Evolutionary conservation across 2,113 vertebrate species (phyloP).

Genomic region (Chaetops frenatus): DNA sequence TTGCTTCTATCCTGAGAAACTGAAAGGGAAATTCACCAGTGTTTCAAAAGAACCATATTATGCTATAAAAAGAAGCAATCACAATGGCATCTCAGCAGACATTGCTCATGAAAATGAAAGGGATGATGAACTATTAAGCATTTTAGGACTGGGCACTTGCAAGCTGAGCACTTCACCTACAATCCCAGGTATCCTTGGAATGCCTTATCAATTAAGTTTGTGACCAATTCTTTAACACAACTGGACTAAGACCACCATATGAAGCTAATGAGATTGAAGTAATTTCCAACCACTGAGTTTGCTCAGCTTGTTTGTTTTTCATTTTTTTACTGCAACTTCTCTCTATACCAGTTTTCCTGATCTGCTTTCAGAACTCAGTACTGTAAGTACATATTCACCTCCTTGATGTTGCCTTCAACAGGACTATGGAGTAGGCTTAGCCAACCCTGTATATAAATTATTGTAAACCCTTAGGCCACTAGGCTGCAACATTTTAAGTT

Average conservation of each 20-base stretch:
- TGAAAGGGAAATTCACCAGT: neutral
- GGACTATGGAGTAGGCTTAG: neutral
- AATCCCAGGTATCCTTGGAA: neutral
- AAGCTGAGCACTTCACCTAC: neutral
- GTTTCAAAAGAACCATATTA: neutral
- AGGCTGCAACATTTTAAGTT: neutral
- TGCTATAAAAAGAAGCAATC: neutral
- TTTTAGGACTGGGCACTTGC: neutral
- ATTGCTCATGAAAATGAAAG: neutral
- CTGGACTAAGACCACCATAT: neutral
- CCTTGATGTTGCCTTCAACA: neutral
- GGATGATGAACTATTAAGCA: neutral
- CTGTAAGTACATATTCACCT: neutral
- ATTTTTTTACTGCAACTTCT: neutral
- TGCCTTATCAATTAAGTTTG: neutral
- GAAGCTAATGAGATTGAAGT: neutral
- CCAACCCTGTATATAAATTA: neutral
- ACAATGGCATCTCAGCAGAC: neutral
- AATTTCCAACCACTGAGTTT: neutral
- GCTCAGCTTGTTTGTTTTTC: neutral
- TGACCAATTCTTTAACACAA: neutral
- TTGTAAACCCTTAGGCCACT: neutral
- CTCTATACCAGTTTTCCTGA: neutral
- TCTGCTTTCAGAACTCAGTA: neutral
- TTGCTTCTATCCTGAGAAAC: neutral